phyloP scores from a whole-genome alignment of 2,113 vertebrate species.

The Eudorcas thomsonii region DNA sequence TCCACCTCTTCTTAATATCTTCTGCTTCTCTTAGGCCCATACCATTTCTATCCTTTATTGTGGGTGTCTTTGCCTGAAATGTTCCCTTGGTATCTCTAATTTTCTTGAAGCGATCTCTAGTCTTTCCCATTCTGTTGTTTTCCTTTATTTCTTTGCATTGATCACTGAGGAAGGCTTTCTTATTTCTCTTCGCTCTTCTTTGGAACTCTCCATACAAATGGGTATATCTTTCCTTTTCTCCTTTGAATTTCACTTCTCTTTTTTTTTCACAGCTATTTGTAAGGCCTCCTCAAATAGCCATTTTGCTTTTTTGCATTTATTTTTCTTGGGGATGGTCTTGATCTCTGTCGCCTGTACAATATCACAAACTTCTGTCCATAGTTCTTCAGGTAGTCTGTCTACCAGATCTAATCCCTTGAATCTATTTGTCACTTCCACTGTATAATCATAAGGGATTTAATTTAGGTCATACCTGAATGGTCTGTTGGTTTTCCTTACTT shows the following conservation, averaged over 20 bases:
- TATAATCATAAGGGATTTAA: not conserved
- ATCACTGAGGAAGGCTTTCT: not conserved
- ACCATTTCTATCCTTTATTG: not conserved
- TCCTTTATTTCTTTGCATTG: not conserved
- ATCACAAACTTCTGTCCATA: not conserved
- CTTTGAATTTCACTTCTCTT: not conserved
- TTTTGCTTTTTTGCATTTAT: not conserved
- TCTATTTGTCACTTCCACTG: not conserved
- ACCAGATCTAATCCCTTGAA: not conserved
- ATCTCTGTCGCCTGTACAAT: not conserved
- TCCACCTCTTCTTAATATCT: not conserved
- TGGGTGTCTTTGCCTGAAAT: fast-evolving
- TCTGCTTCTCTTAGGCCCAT: not conserved
- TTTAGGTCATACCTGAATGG: not conserved
- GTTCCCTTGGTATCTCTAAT: not conserved
- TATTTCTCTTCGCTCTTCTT: not conserved
- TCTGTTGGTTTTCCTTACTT: not conserved
- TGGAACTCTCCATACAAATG: not conserved
- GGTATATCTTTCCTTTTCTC: not conserved
- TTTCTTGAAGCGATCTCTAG: not conserved
- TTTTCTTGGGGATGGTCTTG: not conserved
- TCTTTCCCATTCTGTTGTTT: not conserved
- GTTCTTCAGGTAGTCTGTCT: not conserved
- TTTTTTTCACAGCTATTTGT: not conserved
- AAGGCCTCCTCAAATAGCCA: not conserved